Evolutionary conservation across 1,140 invertebrate species (phyloP).

Genomic region (Scaptomyza montana): DNA sequence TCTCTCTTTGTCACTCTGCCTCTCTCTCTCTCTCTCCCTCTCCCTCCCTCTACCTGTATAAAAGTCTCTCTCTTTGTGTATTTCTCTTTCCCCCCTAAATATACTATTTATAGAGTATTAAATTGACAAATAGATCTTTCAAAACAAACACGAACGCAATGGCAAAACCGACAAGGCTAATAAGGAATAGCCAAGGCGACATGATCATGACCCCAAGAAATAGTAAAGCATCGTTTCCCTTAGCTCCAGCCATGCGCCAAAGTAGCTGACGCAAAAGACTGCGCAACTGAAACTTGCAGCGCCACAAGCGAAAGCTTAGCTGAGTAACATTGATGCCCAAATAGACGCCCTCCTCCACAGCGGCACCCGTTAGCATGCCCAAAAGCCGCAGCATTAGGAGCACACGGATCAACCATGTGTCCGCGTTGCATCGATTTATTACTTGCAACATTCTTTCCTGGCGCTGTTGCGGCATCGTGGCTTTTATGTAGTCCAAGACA

Average conservation of each 20-base stretch:
- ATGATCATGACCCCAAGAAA: conserved; percentile 51
- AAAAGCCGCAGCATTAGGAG: conserved; percentile 53
- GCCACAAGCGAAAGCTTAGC: conserved; percentile 36
- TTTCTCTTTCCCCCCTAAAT: background rate
- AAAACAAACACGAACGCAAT: conserved; percentile 31
- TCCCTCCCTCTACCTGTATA: too few relatives aligned
- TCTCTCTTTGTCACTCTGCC: background rate
- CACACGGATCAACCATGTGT: conserved; percentile 13
- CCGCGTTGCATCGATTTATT: conserved; percentile 7
- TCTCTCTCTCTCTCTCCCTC: background rate
- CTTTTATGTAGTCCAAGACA: conserved; percentile 23
- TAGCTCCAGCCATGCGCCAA: conserved; percentile 64
- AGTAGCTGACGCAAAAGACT: conserved; percentile 48
- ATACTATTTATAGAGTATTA: background rate
- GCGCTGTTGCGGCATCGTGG: conserved; percentile 19
- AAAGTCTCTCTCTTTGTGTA: background rate
- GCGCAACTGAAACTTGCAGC: conserved; percentile 53
- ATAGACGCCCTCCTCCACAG: background rate
- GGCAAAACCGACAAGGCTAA: conserved; percentile 53
- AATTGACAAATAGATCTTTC: conserved; percentile 12
- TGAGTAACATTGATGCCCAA: background rate
- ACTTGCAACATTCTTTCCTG: conserved; percentile 29
- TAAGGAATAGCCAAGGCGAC: conserved; percentile 59
- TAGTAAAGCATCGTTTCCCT: conserved; percentile 51
- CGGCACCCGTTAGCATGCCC: background rate